A percentile compares a stretch with the other conserved stretches of the same genome.
Evolutionary conservation across 2,888 invertebrate species (phyloP).

Genomic region (Chromoteleia sp.): DNA sequence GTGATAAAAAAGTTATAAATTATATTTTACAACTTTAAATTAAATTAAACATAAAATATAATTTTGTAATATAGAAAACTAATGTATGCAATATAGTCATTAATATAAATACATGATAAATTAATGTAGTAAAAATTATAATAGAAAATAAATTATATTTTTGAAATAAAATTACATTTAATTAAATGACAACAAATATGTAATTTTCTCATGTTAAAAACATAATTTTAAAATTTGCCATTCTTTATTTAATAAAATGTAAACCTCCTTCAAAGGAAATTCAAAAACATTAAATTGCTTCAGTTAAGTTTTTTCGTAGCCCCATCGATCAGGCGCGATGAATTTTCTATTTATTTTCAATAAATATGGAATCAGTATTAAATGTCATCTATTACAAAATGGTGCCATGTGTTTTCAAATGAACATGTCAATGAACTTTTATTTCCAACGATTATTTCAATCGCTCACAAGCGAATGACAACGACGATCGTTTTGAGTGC

Average conservation of each 20-base stretch:
- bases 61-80: too few species aligned
- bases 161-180: too few species aligned
- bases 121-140: too few species aligned
- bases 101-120: too few species aligned
- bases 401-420: constrained; percentile 68
- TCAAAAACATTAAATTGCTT: not conserved
- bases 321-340: constrained; percentile 61
- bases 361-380: constrained; percentile 80
- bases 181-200: too few species aligned
- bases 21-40: not conserved
- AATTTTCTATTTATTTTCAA: constrained; percentile 79
- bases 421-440: constrained; percentile 73
- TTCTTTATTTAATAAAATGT: too few species aligned
- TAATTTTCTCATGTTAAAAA: too few species aligned
- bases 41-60: not conserved
- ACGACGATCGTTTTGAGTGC: constrained; percentile 69
- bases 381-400: constrained; percentile 76
- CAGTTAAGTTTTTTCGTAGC: constrained; percentile 55
- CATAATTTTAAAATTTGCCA: too few species aligned
- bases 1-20: too few species aligned
- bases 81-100: too few species aligned
- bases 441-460: constrained; percentile 72
- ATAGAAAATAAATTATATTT: not conserved
- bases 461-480: constrained; percentile 65
- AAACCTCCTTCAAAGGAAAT: not conserved